Conservation (phyloP, 35 echinoderm and acorn worm genomes). For the Heliocidaris erythrogramma region DNA sequence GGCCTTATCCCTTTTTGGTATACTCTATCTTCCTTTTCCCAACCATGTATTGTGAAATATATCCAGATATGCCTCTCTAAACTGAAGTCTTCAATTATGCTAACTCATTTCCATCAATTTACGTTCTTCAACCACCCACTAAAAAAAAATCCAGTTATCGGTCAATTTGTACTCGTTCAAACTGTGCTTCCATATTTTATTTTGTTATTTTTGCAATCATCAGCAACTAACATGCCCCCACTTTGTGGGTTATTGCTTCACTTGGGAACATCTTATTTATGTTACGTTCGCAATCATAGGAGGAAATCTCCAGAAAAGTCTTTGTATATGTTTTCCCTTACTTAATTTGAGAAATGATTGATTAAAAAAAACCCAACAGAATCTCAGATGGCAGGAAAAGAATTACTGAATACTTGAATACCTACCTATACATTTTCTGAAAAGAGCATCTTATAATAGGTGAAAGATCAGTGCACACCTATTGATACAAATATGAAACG, state of each 20-base stretch:
- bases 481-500: no score
- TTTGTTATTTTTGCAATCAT: conserved; percentile 8
- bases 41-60: background rate
- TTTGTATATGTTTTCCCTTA: background rate
- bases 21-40: background rate
- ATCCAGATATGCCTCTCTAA: background rate
- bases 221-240: conserved; percentile 39
- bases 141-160: background rate
- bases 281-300: background rate
- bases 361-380: background rate
- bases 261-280: conserved; percentile 9
- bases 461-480: no score
- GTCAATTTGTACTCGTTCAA: conserved; percentile 1
- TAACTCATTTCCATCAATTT: conserved; percentile 25
- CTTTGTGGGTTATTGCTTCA: conserved; percentile 16
- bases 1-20: conserved; percentile 9
- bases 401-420: no score
- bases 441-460: no score
- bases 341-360: background rate
- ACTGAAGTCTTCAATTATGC: background rate
- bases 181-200: conserved; percentile 25
- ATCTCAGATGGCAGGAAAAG: no score
- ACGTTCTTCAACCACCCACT: background rate
- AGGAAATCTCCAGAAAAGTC: background rate
- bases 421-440: no score